phyloP scores from a whole-genome alignment of 1,140 invertebrate species.

The Meloidogyne floridensis region DNA sequence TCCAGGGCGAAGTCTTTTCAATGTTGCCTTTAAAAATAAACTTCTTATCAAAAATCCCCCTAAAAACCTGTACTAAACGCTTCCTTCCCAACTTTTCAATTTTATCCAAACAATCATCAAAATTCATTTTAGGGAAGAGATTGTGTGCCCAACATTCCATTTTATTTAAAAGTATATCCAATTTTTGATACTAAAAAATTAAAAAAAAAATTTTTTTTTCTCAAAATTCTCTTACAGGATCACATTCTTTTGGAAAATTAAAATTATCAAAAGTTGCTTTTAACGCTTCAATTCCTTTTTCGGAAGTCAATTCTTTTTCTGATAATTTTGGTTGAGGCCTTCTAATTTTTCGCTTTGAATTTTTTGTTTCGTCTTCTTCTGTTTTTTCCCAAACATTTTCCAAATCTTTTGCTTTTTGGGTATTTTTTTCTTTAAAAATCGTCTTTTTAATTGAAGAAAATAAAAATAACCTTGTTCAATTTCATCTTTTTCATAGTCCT shows the following conservation, averaged over 20 bases:
- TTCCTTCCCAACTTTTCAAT: conserved; percentile 34
- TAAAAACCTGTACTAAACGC: conserved; percentile 34
- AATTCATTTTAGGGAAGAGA: conserved; percentile 37
- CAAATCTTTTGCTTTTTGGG: conserved; percentile 10
- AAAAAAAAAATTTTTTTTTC: conserved; percentile 12
- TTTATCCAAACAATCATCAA: conserved; percentile 41
- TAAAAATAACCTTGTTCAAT: no score
- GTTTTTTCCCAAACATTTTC: conserved; percentile 36
- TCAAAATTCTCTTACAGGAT: conserved; percentile 8
- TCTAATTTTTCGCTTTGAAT: background rate
- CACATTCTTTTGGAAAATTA: conserved; percentile 10
- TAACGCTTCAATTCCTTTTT: conserved; percentile 34
- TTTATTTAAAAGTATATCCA: conserved; percentile 33
- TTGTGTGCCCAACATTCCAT: conserved; percentile 44
- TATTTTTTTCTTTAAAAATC: background rate
- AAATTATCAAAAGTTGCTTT: conserved; percentile 25
- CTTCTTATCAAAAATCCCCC: background rate
- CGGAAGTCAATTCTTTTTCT: conserved; percentile 29
- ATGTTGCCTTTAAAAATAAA: background rate
- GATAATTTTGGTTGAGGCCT: conserved; percentile 25
- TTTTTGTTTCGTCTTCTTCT: conserved; percentile 29
- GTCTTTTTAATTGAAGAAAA: no score
- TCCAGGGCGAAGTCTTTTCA: background rate
- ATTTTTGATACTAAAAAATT: conserved; percentile 40
- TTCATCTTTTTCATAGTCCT: no score